Evolutionary conservation across 2,113 vertebrate species (phyloP).

Genomic region (Prochilodus magdalenae): DNA sequence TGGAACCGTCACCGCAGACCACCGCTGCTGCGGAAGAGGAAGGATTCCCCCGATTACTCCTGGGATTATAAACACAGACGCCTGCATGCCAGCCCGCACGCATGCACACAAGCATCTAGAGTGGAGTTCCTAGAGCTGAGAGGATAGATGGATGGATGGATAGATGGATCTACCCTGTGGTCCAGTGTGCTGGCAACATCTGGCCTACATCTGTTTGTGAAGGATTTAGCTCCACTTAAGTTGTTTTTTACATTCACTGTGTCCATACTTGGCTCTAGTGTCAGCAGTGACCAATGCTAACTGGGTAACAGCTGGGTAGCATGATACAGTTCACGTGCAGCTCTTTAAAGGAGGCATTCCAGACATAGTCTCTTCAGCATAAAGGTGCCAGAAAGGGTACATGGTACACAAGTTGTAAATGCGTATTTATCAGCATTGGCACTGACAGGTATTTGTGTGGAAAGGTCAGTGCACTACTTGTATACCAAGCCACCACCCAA

Average conservation of each 20-base stretch:
- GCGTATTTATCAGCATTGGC: too few relatives aligned
- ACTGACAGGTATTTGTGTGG: too few relatives aligned
- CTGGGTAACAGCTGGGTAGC: too few relatives aligned
- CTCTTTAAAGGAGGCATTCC: background rate
- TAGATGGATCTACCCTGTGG: conserved; percentile 64
- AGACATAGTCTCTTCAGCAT: background rate
- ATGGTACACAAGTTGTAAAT: too few relatives aligned
- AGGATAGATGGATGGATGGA: conserved; percentile 34
- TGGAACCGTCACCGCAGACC: conserved; percentile 37
- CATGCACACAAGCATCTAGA: conserved; percentile 31
- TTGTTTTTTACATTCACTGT: conserved; percentile 69
- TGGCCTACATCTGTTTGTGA: conserved; percentile 76
- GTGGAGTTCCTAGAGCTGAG: conserved; percentile 38
- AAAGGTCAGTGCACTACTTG: too few relatives aligned
- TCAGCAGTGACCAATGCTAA: conserved; percentile 65
- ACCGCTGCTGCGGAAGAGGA: conserved; percentile 34
- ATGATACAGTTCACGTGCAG: background rate
- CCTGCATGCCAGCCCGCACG: background rate
- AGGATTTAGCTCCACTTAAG: conserved; percentile 76
- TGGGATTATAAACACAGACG: conserved; percentile 63
- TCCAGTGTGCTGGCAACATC: conserved; percentile 70
- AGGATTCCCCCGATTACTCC: conserved; percentile 42
- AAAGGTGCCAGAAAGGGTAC: too few relatives aligned
- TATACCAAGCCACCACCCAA: too few relatives aligned
- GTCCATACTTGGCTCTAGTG: conserved; percentile 59